phyloP scores from a whole-genome alignment of 2,113 vertebrate species.

The Cyprinodon tularosa region DNA sequence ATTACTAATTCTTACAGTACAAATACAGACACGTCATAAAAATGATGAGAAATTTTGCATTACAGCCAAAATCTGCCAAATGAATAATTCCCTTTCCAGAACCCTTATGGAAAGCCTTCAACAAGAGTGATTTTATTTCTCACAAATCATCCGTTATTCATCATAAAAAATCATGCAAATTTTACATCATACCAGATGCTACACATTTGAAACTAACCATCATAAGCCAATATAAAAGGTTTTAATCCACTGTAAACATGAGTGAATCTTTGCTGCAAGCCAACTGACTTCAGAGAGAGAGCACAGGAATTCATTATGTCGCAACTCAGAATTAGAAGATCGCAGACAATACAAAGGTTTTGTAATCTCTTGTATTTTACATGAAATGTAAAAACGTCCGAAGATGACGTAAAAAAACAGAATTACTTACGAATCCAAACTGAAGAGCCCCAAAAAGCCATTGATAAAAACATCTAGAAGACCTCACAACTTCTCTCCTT shows the following conservation, averaged over 20 bases:
- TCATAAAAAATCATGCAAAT: not conserved
- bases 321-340: not conserved
- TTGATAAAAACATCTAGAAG: conserved; percentile 21
- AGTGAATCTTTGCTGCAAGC: not conserved
- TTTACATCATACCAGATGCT: not conserved
- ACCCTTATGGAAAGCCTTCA: not conserved
- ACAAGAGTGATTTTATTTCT: not conserved
- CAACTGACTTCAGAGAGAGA: not conserved
- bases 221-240: not conserved
- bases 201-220: not conserved
- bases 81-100: too few relatives aligned
- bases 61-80: too few relatives aligned
- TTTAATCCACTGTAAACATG: not conserved
- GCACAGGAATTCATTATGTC: not conserved
- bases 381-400: not conserved
- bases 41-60: too few relatives aligned
- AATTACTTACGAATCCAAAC: conserved; percentile 64
- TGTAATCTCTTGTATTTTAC: too few relatives aligned
- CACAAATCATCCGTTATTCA: not conserved
- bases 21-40: too few relatives aligned
- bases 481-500: conserved; percentile 22
- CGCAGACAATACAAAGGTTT: not conserved
- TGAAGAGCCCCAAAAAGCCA: conserved; percentile 40
- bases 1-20: too few relatives aligned
- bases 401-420: not conserved